These are phyloP conservation scores for Anneissia japonica DNA, from an alignment of 35 echinoderm and acorn worm genomes.

Conservation along the genomic window DNA sequence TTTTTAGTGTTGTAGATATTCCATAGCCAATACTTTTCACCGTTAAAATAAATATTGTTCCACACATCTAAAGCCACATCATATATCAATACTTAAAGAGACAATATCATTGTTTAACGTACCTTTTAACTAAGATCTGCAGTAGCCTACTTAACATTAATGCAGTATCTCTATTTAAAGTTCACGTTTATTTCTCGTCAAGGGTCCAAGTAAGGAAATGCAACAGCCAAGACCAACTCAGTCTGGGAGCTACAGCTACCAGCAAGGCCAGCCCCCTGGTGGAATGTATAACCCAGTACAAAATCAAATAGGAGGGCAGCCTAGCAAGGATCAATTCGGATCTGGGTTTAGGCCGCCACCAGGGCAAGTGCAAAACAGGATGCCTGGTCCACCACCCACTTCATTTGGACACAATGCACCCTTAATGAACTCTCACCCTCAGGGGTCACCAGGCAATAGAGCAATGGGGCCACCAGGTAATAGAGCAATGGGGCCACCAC, in stretches of 20 bases:
- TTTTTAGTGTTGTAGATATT: too few relatives aligned
- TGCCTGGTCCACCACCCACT: conserved; percentile 13
- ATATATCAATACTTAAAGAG: too few relatives aligned
- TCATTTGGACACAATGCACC: background rate
- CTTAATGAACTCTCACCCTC: background rate
- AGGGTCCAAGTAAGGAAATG: background rate
- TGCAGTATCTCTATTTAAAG: too few relatives aligned
- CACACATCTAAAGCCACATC: too few relatives aligned
- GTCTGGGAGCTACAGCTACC: background rate
- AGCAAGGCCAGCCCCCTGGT: background rate
- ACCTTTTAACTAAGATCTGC: too few relatives aligned
- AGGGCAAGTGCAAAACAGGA: background rate
- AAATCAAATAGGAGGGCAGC: background rate
- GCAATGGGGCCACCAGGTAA: background rate
- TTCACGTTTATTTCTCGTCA: too few relatives aligned
- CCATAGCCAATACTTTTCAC: too few relatives aligned
- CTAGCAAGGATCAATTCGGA: background rate
- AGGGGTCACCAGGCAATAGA: background rate
- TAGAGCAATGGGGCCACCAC: background rate
- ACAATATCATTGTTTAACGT: too few relatives aligned
- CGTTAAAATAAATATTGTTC: too few relatives aligned
- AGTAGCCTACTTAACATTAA: too few relatives aligned
- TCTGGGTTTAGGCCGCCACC: background rate
- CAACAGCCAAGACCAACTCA: background rate
- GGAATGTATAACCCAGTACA: background rate